phyloP scores from a whole-genome alignment of 2,888 invertebrate species.

The Diaperis boleti region DNA sequence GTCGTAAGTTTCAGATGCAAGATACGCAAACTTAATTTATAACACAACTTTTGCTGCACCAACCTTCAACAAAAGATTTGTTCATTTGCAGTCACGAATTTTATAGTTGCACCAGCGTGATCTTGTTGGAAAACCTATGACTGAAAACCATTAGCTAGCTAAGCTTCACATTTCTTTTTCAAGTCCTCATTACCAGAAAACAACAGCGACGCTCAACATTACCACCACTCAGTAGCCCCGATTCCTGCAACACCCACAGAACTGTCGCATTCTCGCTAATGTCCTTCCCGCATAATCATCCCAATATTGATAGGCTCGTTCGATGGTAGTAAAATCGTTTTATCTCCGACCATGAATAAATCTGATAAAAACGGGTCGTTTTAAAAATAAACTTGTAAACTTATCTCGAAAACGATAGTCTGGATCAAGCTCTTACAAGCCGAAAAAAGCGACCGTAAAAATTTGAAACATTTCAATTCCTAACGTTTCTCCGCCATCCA shows the following conservation, averaged over 20 bases:
- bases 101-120: too few relatives aligned
- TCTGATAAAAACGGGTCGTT: constrained; percentile 30
- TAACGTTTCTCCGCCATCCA: constrained; percentile 22
- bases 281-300: constrained; percentile 11
- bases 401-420: constrained; percentile 29
- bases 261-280: constrained; percentile 1
- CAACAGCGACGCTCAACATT: background rate
- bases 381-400: constrained; percentile 39
- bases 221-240: constrained; percentile 19
- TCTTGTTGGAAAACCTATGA: too few relatives aligned
- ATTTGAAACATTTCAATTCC: constrained; percentile 41
- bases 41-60: too few relatives aligned
- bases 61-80: too few relatives aligned
- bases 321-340: constrained; percentile 18
- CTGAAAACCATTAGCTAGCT: too few relatives aligned
- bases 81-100: too few relatives aligned
- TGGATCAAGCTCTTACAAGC: constrained; percentile 19
- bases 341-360: constrained; percentile 20
- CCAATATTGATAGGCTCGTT: constrained; percentile 17
- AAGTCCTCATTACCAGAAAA: background rate
- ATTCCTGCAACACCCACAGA: constrained; percentile 20
- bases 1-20: too few relatives aligned
- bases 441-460: constrained; percentile 35
- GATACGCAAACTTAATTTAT: too few relatives aligned
- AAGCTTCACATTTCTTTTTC: background rate